Percentiles rank a stretch among this genome's conserved stretches.
phyloP scores from a whole-genome alignment of 92 coral and sea anemone species.

The Epizoanthus fatuus region DNA sequence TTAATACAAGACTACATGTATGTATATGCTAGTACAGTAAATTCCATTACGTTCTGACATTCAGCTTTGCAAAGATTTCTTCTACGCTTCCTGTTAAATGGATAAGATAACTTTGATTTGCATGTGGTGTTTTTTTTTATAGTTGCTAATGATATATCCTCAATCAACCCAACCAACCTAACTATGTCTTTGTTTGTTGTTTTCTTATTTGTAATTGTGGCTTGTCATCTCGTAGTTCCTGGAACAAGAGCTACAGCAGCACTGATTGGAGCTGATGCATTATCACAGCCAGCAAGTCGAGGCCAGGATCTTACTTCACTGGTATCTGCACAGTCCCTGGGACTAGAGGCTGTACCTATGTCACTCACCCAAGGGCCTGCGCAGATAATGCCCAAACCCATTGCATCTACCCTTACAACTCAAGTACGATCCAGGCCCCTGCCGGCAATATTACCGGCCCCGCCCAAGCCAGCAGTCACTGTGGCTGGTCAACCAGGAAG shows the following conservation, averaged over 20 bases:
- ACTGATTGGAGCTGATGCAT: conserved; percentile 21
- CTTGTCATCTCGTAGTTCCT: conserved; percentile 1
- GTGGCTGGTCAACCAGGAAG: conserved; percentile 47
- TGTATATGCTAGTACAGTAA: no score
- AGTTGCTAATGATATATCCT: no score
- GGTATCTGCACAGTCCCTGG: conserved; percentile 6
- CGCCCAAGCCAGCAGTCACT: conserved; percentile 77
- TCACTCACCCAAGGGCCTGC: conserved; percentile 62
- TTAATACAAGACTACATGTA: no score
- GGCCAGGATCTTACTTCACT: conserved; percentile 3
- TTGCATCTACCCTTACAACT: conserved; percentile 78
- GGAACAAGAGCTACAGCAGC: conserved; percentile 28
- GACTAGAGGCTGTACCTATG: conserved; percentile 28
- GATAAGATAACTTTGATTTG: no score
- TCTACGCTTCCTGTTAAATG: no score
- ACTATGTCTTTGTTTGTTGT: background rate
- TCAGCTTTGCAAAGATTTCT: no score
- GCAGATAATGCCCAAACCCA: conserved; percentile 71
- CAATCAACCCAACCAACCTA: background rate
- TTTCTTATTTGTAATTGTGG: background rate
- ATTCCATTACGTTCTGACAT: no score
- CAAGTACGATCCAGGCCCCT: conserved; percentile 89
- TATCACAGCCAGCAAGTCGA: conserved; percentile 15
- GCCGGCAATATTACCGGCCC: conserved; percentile 94
- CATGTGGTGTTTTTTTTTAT: no score